These are phyloP conservation scores for Phyto melanocephala DNA, from an alignment of 2,888 invertebrate species.

Conservation along the genomic window DNA sequence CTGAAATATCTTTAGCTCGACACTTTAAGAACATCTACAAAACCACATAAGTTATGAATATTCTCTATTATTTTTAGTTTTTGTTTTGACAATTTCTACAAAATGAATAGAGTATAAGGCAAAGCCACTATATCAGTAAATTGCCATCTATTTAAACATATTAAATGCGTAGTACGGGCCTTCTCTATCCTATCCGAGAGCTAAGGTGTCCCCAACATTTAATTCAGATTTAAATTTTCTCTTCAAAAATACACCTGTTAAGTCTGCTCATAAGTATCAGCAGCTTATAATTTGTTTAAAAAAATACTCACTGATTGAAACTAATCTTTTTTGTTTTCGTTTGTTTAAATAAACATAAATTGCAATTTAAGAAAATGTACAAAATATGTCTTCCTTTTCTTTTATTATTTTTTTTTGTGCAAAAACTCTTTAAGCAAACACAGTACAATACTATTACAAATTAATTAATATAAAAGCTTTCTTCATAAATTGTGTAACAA, in stretches of 20 bases:
- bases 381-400: constrained; percentile 2
- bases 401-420: not conserved
- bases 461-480: constrained; percentile 65
- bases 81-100: too few species aligned
- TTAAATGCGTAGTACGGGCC: too few species aligned
- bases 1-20: too few species aligned
- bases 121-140: too few species aligned
- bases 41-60: too few species aligned
- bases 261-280: not conserved
- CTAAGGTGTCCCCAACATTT: too few species aligned
- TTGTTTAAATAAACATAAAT: constrained; percentile 54
- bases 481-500: constrained; percentile 23
- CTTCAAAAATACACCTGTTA: constrained; percentile 16
- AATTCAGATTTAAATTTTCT: not conserved
- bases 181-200: too few species aligned
- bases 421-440: constrained; percentile 4
- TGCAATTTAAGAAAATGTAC: constrained; percentile 56
- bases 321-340: constrained; percentile 21
- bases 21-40: too few species aligned
- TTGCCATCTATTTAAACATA: too few species aligned
- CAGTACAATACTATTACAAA: constrained; percentile 45
- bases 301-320: constrained; percentile 13
- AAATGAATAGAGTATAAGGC: too few species aligned
- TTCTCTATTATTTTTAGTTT: too few species aligned
- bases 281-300: not conserved